Percentiles rank a stretch among this genome's conserved stretches.
phyloP scores from a whole-genome alignment of 2,888 invertebrate species.

The Cerastis leucographa region DNA sequence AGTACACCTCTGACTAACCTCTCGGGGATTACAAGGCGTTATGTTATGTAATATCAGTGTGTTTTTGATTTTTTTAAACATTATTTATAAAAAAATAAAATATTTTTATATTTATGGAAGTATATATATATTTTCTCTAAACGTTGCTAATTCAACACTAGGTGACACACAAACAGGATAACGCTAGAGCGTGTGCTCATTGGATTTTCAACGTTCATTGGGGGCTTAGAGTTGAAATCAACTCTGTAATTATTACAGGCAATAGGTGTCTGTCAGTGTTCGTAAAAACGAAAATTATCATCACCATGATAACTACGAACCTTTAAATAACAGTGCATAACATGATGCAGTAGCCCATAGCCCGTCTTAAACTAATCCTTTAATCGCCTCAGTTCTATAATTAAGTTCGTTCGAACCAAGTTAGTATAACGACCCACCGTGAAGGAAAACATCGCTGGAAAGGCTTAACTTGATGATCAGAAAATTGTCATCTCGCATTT shows the following conservation, averaged over 20 bases:
- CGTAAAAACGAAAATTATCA: neutral
- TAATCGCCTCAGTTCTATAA: conserved; percentile 32
- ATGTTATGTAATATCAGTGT: no score
- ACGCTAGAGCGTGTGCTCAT: neutral
- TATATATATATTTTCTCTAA: neutral
- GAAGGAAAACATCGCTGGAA: neutral
- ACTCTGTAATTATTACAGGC: neutral
- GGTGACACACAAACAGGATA: neutral
- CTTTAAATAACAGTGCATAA: neutral
- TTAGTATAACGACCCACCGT: neutral
- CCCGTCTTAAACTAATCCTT: conserved; percentile 21
- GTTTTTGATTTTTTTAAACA: no score
- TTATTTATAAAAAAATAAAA: no score
- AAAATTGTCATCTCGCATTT: neutral
- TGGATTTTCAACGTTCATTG: neutral
- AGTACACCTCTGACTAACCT: no score
- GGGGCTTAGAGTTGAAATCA: neutral
- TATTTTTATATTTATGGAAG: no score
- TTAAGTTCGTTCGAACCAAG: conserved; percentile 9
- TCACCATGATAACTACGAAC: neutral
- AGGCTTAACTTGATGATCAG: neutral
- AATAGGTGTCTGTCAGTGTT: neutral
- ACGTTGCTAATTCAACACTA: neutral
- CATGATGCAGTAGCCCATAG: neutral
- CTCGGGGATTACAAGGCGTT: no score